These are phyloP conservation scores for Stramonita haemastoma DNA, from an alignment of 2,888 invertebrate species.

Conservation along the genomic window DNA sequence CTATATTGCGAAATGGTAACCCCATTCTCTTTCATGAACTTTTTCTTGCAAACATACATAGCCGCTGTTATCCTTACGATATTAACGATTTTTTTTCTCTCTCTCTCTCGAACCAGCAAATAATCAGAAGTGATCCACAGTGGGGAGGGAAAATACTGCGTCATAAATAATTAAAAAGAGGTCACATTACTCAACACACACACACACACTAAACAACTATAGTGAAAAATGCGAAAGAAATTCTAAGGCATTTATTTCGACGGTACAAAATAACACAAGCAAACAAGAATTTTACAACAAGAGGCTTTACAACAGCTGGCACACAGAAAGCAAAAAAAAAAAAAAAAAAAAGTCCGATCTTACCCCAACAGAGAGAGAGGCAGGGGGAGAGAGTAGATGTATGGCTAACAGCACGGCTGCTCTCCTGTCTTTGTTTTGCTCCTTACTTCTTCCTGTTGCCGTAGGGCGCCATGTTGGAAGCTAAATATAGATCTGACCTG, in stretches of 20 bases:
- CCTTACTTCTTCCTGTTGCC: not conserved
- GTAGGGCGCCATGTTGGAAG: slow-evolving; percentile 9
- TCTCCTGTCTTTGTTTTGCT: not conserved
- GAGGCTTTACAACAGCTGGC: not conserved
- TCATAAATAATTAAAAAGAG: not conserved
- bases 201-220: no score
- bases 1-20: no score
- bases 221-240: not conserved
- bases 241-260: not conserved
- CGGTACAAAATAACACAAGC: not conserved
- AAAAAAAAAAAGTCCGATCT: not conserved
- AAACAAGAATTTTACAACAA: not conserved
- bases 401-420: no score
- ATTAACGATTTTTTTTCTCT: no score
- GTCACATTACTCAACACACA: not conserved
- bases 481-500: not conserved
- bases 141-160: not conserved
- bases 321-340: not conserved
- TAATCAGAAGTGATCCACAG: no score
- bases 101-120: no score
- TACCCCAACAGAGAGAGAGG: not conserved
- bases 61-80: no score
- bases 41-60: no score
- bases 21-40: no score
- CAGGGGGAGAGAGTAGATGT: not conserved